These are phyloP conservation scores for Chelon labrosus DNA, from an alignment of 2,797 vertebrate species.

Conservation along the genomic window DNA sequence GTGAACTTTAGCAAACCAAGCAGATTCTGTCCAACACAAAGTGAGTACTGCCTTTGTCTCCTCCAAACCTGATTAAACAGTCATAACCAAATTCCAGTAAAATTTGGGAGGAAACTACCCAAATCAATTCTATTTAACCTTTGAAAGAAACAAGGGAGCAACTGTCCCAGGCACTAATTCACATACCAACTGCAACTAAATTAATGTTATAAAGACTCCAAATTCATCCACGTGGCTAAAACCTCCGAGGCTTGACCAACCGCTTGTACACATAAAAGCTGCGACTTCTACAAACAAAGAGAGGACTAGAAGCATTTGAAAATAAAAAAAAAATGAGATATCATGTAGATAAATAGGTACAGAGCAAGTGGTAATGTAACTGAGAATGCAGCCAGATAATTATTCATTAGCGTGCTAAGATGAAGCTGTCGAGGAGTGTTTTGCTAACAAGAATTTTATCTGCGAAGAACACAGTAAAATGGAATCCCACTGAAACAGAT, in stretches of 20 bases:
- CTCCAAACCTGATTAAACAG: slow-evolving; percentile 57
- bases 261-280: not conserved
- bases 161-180: slow-evolving; percentile 24
- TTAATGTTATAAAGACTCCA: slow-evolving; percentile 16
- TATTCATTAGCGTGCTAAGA: not conserved
- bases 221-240: slow-evolving; percentile 27
- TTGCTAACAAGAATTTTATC: not conserved
- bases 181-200: slow-evolving; percentile 49
- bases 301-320: not conserved
- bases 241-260: slow-evolving; percentile 4
- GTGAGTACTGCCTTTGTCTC: slow-evolving; percentile 42
- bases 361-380: not conserved
- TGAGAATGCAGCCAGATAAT: not conserved
- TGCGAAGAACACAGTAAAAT: not conserved
- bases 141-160: slow-evolving; percentile 36
- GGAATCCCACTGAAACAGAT: not conserved
- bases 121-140: slow-evolving; percentile 39
- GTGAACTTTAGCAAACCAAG: slow-evolving; percentile 17
- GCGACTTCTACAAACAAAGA: not conserved
- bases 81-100: slow-evolving; percentile 38
- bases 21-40: slow-evolving; percentile 8
- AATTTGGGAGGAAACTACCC: slow-evolving; percentile 28
- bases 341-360: slow-evolving; percentile 13
- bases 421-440: not conserved
- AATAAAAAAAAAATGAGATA: slow-evolving; percentile 1